Conservation (phyloP, 2,888 invertebrate genomes). For the Melipona bicolor region DNA sequence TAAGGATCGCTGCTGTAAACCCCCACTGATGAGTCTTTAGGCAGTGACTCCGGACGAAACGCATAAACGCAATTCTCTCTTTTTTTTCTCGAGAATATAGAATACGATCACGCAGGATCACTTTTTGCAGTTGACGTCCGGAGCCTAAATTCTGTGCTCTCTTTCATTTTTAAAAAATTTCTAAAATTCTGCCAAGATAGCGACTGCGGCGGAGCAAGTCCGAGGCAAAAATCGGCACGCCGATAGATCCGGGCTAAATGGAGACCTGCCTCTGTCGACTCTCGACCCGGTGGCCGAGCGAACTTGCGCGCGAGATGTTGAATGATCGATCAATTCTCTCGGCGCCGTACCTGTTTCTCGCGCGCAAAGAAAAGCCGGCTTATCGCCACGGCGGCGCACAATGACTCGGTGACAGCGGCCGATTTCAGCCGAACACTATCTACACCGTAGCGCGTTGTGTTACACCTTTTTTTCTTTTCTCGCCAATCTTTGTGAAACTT, state of each 20-base stretch:
- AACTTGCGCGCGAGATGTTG: constrained; percentile 58
- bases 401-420: constrained; percentile 65
- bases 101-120: too few relatives aligned
- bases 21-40: too few relatives aligned
- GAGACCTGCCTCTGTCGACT: constrained; percentile 29
- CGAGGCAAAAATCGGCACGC: too few relatives aligned
- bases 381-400: constrained; percentile 62
- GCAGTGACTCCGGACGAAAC: too few relatives aligned
- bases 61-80: too few relatives aligned
- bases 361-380: constrained; percentile 61
- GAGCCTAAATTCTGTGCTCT: too few relatives aligned
- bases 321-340: constrained; percentile 70
- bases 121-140: too few relatives aligned
- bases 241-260: constrained; percentile 55
- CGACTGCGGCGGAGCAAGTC: not conserved
- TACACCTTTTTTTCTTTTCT: constrained; percentile 31
- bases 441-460: constrained; percentile 31
- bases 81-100: too few relatives aligned
- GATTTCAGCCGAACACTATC: constrained; percentile 57
- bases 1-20: too few relatives aligned
- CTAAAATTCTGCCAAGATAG: not conserved
- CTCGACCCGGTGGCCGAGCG: constrained; percentile 24
- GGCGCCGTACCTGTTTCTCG: constrained; percentile 69
- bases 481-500: constrained; percentile 33
- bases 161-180: too few relatives aligned